A percentile compares a stretch with the other conserved stretches of the same genome.
Evolutionary conservation across 1,140 invertebrate genomes (phyloP).

Genomic region (Triops longicaudatus): DNA sequence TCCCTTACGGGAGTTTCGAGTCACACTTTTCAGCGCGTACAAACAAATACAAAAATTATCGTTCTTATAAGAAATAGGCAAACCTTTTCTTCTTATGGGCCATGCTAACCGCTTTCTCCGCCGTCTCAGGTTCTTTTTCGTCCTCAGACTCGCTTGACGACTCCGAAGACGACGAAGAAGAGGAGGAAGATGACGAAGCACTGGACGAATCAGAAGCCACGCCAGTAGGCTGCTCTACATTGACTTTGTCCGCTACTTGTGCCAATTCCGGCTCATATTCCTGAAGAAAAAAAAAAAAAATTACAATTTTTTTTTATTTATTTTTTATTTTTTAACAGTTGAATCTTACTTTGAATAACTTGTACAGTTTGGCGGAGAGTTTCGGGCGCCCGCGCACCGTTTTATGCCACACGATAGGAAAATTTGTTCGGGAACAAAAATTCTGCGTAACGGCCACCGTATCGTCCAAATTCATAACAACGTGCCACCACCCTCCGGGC

Average conservation of each 20-base stretch:
- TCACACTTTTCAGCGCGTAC: too few relatives aligned
- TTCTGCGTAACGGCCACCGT: constrained; percentile 98
- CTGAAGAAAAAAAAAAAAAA: constrained; percentile 35
- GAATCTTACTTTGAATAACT: constrained; percentile 49
- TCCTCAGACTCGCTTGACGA: constrained; percentile 3
- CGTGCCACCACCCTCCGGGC: constrained; percentile 97
- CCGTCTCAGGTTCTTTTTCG: constrained; percentile 28
- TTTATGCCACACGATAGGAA: constrained; percentile 94
- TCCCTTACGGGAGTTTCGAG: too few relatives aligned
- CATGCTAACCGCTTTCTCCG: constrained; percentile 68
- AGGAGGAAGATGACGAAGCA: constrained; percentile 77
- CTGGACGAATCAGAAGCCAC: constrained; percentile 90
- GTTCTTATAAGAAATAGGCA: background rate
- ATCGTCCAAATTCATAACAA: constrained; percentile 90
- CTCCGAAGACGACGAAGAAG: constrained; percentile 45
- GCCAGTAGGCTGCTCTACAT: constrained; percentile 75
- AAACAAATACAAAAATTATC: too few relatives aligned
- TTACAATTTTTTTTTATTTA: too few relatives aligned
- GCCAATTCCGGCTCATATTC: constrained; percentile 74
- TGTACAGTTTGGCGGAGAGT: constrained; percentile 77
- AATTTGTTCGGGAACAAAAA: constrained; percentile 91
- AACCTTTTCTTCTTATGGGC: constrained; percentile 73
- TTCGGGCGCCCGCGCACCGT: constrained; percentile 91
- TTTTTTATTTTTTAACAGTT: background rate
- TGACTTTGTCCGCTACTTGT: constrained; percentile 71